phyloP scores from a whole-genome alignment of 2,113 vertebrate species.

The Ibidorhyncha struthersii region DNA sequence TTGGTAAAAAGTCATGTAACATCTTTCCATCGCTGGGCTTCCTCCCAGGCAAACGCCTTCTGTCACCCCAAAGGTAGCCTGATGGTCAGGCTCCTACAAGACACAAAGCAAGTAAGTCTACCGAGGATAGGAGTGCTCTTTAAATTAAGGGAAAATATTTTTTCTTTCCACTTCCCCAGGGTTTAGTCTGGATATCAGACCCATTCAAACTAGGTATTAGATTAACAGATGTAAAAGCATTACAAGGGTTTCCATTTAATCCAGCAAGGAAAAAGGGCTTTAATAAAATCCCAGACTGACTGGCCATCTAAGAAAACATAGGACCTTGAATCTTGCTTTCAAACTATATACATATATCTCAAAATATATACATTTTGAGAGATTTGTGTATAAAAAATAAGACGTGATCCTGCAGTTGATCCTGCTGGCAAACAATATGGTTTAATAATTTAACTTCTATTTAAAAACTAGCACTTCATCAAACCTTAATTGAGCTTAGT shows the following conservation, averaged over 20 bases:
- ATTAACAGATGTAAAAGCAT: neutral
- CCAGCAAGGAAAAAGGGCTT: neutral
- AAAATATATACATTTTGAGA: neutral
- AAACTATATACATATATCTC: neutral
- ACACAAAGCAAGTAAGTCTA: neutral
- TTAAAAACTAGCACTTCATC: constrained; percentile 15
- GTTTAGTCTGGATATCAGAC: neutral
- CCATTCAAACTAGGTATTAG: neutral
- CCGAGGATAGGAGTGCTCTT: neutral
- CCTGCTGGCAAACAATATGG: neutral
- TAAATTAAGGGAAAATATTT: neutral
- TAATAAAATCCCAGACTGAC: neutral
- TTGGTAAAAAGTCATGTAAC: neutral
- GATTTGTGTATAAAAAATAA: neutral
- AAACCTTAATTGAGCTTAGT: constrained; percentile 36
- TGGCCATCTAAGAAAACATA: neutral
- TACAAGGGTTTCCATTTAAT: neutral
- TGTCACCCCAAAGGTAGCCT: neutral
- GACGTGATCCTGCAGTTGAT: neutral
- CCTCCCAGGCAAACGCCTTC: neutral
- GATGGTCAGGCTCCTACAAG: neutral
- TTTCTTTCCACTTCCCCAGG: neutral
- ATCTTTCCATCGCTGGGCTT: neutral
- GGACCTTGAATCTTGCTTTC: neutral
- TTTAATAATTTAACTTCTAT: constrained; percentile 27